Evolutionary conservation across 2,888 invertebrate species (phyloP).

Genomic region (Cylindroiulus punctatus): DNA sequence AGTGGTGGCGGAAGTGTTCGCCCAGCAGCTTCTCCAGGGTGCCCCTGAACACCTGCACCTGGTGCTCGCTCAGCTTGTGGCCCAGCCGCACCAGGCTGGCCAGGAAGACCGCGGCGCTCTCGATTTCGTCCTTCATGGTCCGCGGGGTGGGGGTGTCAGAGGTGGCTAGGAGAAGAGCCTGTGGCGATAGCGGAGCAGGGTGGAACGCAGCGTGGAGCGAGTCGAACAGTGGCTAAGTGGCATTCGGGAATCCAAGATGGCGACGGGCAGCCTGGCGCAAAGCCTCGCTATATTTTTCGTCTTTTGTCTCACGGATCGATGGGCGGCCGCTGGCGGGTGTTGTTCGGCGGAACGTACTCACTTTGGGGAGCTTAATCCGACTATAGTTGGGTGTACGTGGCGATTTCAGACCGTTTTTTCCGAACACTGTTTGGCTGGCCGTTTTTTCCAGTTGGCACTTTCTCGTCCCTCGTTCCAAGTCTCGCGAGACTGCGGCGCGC

Average conservation of each 20-base stretch:
- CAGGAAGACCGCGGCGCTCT: constrained; percentile 69
- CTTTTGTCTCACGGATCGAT: not conserved
- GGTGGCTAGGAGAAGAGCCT: not conserved
- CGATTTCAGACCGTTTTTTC: no score
- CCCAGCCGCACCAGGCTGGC: constrained; percentile 67
- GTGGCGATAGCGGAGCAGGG: not conserved
- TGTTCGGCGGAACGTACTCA: not conserved
- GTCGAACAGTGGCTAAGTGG: not conserved
- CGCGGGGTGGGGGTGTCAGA: not conserved
- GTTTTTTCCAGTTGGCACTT: not conserved
- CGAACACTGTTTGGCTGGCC: no score
- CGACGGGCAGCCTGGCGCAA: not conserved
- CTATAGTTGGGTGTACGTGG: no score
- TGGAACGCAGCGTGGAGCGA: not conserved
- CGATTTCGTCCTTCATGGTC: constrained; percentile 69
- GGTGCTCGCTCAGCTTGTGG: constrained; percentile 62
- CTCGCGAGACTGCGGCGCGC: not conserved
- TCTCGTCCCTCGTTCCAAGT: not conserved
- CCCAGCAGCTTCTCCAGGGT: constrained; percentile 67
- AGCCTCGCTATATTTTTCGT: not conserved
- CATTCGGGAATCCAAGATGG: constrained; percentile 45
- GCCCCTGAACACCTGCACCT: constrained; percentile 68
- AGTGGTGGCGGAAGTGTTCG: constrained; percentile 74
- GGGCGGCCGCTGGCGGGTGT: not conserved
- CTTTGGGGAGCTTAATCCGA: no score